Base-by-base conservation (phyloP, 2,797 vertebrate species). In the Oryzias dopingdopingensis region DNA sequence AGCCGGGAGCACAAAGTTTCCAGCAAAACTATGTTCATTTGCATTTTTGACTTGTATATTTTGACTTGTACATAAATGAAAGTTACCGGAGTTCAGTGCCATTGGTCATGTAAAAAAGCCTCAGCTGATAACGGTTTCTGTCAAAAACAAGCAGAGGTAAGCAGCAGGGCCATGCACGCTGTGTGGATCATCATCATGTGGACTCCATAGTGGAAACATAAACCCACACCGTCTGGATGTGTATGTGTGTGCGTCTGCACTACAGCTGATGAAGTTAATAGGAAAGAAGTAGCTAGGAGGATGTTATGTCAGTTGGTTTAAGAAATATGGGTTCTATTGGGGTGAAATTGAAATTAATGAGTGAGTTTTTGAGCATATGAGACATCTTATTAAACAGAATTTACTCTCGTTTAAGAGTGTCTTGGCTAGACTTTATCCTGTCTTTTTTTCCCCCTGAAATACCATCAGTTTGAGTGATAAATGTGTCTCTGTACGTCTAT, bases 261-360 rank as follows among this genome's bases (percentile, higher is more conserved):
- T 54, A 41, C 59, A 54, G 43, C 68, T 82, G 58, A 80, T 68
- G 69, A 72, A 64, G 77, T 72, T 81, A 79, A 76, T 74, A 52
- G 52, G 75, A 73, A 49, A 58, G 73, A 47, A 44, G 58, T 53
- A 62, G 62, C 66, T 52, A 59, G 43, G 40, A 49, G 49, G 46
- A 52, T 59, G 44, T 41, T 47, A 32, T 62, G 57, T 52, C 54
- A 62, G 70, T 68, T 69, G 47, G 70, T 70, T 65, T 53, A 42
- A 47, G 22, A 13, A 14, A 55, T 50, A 52, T 2, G 6, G 42
- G 24, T 40, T 26, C 40, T 46, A 44, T 45, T 40, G 23, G 15
- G 48, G 44, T 54, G 48, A 61, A 45, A 49, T 12, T 26, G 41
- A 58, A 48, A 49, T 42, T 61, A 66, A 55, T 41, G 23, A 42